Evolutionary conservation across 2,888 invertebrate genomes (phyloP).

Genomic region (Scrobipalpa atriplicella): DNA sequence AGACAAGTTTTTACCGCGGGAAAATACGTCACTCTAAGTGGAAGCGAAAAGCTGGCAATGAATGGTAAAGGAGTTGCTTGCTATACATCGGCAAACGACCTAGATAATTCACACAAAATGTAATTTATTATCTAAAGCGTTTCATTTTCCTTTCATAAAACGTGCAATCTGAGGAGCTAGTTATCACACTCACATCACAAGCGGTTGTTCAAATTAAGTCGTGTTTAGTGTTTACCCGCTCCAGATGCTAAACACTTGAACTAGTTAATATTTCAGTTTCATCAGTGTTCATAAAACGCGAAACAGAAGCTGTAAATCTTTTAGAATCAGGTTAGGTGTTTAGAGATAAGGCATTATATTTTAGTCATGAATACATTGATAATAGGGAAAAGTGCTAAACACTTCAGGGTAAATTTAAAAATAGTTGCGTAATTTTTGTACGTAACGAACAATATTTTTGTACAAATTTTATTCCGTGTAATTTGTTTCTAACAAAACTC

Average conservation of each 20-base stretch:
- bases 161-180: not conserved
- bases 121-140: not conserved
- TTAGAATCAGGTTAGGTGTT: not conserved
- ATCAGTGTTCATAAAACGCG: not conserved
- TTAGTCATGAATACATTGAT: not conserved
- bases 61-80: too few relatives aligned
- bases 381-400: not conserved
- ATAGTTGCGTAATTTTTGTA: too few relatives aligned
- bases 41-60: too few relatives aligned
- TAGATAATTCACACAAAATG: too few relatives aligned
- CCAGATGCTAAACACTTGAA: slow-evolving; percentile 37
- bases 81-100: too few relatives aligned
- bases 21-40: too few relatives aligned
- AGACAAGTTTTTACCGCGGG: too few relatives aligned
- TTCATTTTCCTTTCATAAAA: not conserved
- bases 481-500: too few relatives aligned
- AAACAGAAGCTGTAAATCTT: not conserved
- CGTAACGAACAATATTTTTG: too few relatives aligned
- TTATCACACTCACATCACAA: slow-evolving; percentile 11
- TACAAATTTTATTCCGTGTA: too few relatives aligned
- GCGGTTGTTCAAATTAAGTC: slow-evolving; percentile 7
- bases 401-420: too few relatives aligned
- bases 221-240: slow-evolving; percentile 42
- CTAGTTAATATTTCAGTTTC: slow-evolving; percentile 31
- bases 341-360: not conserved